Evolutionary conservation across 2,797 vertebrate genomes (phyloP), one percentile per base, ranked within the genome.

Genomic region (Gambusia yucatana): DNA sequence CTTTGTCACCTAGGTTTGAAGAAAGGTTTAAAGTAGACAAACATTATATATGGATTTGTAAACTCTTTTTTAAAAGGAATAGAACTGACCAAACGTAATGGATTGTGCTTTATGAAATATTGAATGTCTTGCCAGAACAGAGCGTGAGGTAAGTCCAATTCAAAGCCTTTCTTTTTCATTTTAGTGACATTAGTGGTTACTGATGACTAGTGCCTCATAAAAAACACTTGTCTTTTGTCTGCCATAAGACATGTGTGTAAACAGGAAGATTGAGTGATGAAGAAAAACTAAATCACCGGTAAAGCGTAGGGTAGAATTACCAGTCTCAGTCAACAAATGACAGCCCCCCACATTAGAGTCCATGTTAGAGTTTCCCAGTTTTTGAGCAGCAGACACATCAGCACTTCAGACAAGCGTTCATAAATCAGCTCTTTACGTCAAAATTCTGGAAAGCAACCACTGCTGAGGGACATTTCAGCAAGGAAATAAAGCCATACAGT

Each of bases 181-280:
- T 36, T 14, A 33, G 36, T 33, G 46, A n/a, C 25, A 5, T 11
- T 33, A 33, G 33, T 33, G 33, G 33, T 33, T 33, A 39, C 6
- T 30, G 44, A 48, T 65, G 73, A 46, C 33, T 22, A 43, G 25
- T 48, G 44, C 59, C 2, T 48, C 10, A 65, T 39, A 20, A 39
- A 39, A 69, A 69, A 8, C 14, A 77, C 33, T 1, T 63, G 65
- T 28, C 47, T 36, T 74, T 70, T 74, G 61, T 50, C 72, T 75
- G 17, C n/a, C 36, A n/a, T 61, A 59, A 74, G 17, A 28, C 25
- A 59, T 82, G 48, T 77, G 13, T 33, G 55, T 57, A 25, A 77
- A 47, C 20, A 33, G 59, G 61, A 73, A 69, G 57, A 76, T 52
- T 36, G 1, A 25, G 52, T 72, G 39, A 81, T 65, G 25, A 25